Evolutionary conservation across 2,888 invertebrate species (phyloP).

Genomic region (Brenthis daphne): DNA sequence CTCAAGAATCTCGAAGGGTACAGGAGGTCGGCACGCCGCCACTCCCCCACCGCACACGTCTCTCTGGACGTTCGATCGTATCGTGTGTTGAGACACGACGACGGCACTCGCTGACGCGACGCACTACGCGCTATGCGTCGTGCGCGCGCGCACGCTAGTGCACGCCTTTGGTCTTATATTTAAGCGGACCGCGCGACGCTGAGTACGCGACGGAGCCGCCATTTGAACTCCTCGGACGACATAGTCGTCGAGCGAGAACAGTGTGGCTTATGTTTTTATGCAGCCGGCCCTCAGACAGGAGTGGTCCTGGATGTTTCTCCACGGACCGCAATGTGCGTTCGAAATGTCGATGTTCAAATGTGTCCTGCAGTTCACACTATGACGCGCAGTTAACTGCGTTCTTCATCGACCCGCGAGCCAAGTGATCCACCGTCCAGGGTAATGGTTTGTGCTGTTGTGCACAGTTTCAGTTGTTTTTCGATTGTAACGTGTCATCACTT

Average conservation of each 20-base stretch:
- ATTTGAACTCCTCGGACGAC: too few species aligned
- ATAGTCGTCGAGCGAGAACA: conserved; percentile 6
- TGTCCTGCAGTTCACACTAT: conserved; percentile 77
- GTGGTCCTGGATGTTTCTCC: conserved; percentile 71
- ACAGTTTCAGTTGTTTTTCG: not conserved
- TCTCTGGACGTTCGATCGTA: too few species aligned
- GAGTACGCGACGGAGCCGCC: too few species aligned
- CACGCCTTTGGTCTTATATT: too few species aligned
- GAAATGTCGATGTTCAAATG: conserved; percentile 83
- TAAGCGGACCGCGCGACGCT: too few species aligned
- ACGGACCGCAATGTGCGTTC: conserved; percentile 83
- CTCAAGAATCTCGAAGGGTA: too few species aligned
- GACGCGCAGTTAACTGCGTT: conserved; percentile 77
- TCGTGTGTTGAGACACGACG: too few species aligned
- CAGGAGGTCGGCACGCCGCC: too few species aligned
- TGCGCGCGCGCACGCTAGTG: too few species aligned
- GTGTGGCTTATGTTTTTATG: conserved; percentile 38
- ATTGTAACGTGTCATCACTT: not conserved
- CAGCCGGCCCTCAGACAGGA: conserved; percentile 74
- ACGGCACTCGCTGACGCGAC: too few species aligned
- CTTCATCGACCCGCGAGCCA: conserved; percentile 84
- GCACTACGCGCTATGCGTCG: too few species aligned
- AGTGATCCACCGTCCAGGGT: conserved; percentile 82
- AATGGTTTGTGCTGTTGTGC: conserved; percentile 42
- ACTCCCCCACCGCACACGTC: too few species aligned